Evolutionary conservation across 2,797 vertebrate species (phyloP), one percentile per base, ranked within the genome.

Genomic region (Lagorchestes hirsutus): DNA sequence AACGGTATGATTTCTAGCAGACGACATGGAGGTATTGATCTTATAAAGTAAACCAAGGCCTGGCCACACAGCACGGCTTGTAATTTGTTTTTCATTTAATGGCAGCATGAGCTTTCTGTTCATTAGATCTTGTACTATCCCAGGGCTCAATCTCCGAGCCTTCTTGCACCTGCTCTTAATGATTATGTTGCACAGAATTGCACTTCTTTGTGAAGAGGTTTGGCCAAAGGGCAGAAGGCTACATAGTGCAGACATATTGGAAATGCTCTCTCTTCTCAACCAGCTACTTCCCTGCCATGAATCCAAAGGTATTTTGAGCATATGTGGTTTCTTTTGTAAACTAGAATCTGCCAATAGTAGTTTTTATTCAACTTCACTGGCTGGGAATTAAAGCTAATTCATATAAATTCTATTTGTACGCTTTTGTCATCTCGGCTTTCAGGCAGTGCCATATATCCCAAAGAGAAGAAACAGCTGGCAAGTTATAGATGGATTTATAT

Each of bases 41-140:
- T 95, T 93, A 59, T 54, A 92, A 95, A 54, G 92, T 95, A 96
- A 96, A 94, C 54, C 90, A 31, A 93, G 54, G 1, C 18, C 92
- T 67, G 55, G 55, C 82, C 95, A 91, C 93, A 74, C 92, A 93
- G 93, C 59, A 93, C 58, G 92, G 46, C 93, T 97, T 96, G 92
- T 92, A 93, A 93, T 98, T 95, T 95, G 93, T 97, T 97, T 90
- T 96, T 95, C 93, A 57, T 62, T 98, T 97, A 94, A 90, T 54
- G 93, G 31, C n/a, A 93, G 58, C 54, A 34, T 87, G 92, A 82
- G 55, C 82, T n/a, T 94, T 97, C 91, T 94, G 90, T 96, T 95
- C 92, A 87, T 55, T 91, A 92, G 87, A 58, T 93, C 82, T 55
- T 93, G 97, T 59, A 55, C 93, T 92, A 62, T 93, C 95, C 90